These are phyloP conservation scores for Crossocerus cetratus DNA, from an alignment of 2,888 invertebrate species.

Conservation along the genomic window DNA sequence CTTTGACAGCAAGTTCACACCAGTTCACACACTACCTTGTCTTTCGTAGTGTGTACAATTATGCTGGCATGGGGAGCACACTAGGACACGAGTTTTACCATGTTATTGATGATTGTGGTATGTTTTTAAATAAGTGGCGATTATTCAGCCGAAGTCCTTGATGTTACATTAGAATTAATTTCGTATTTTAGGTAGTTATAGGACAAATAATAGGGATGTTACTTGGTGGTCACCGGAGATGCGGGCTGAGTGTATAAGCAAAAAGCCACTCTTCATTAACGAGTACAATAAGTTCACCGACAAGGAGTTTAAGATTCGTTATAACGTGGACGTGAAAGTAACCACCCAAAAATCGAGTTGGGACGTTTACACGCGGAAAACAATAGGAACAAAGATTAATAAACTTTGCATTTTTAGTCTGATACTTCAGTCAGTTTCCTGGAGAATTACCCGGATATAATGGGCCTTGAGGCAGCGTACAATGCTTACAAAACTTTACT, in stretches of 20 bases:
- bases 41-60: not conserved
- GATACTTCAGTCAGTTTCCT: not conserved
- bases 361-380: not conserved
- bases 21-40: too few species aligned
- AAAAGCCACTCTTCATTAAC: too few species aligned
- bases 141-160: too few species aligned
- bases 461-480: conserved; percentile 2
- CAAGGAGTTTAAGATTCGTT: not conserved
- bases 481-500: not conserved
- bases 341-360: not conserved
- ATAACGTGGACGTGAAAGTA: not conserved
- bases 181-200: too few species aligned
- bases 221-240: too few species aligned
- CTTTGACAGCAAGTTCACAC: not conserved
- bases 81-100: conserved; percentile 5
- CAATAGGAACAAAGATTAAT: not conserved
- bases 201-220: too few species aligned
- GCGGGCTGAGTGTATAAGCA: too few species aligned
- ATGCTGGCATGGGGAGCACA: not conserved
- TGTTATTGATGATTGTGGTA: not conserved
- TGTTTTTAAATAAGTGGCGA: not conserved
- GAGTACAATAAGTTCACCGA: too few species aligned
- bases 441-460: not conserved
- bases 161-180: too few species aligned
- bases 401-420: not conserved